Conservation (phyloP, 64 coral and sea anemone genomes). For the Stylophora pistillata region DNA sequence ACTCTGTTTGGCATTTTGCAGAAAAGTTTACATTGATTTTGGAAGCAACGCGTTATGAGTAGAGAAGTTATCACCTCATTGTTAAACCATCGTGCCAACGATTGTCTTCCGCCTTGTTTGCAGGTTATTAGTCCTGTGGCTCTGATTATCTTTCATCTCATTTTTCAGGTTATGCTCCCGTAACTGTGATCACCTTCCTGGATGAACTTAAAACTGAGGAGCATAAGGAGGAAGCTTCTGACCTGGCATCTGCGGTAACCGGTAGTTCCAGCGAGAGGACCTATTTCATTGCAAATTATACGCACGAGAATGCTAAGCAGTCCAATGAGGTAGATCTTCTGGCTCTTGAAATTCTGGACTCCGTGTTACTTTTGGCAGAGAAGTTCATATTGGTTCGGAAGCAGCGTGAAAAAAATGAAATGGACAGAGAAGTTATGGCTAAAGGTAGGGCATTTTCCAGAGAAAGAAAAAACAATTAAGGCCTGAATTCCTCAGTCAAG, state of each 20-base stretch:
- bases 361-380: conserved; percentile 70
- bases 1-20: conserved; percentile 57
- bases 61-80: background rate
- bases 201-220: conserved; percentile 60
- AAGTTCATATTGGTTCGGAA: conserved; percentile 64
- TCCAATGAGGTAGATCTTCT: conserved; percentile 2
- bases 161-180: conserved; percentile 61
- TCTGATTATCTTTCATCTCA: background rate
- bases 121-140: too few species aligned
- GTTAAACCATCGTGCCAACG: background rate
- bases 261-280: conserved; percentile 73
- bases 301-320: conserved; percentile 18
- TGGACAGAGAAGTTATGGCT: background rate
- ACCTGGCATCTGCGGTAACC: conserved; percentile 54
- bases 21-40: conserved; percentile 62
- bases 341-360: conserved; percentile 70
- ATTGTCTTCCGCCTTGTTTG: background rate
- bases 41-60: conserved; percentile 24
- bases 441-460: background rate
- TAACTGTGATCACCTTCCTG: conserved; percentile 77
- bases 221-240: conserved; percentile 39
- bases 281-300: conserved; percentile 82
- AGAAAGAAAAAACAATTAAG: background rate
- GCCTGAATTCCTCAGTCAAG: too few species aligned
- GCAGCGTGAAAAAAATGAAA: conserved; percentile 44